Percentiles rank a stretch among this genome's conserved stretches.
phyloP scores from a whole-genome alignment of 2,888 invertebrate species.

The Heliconius charithonia region DNA sequence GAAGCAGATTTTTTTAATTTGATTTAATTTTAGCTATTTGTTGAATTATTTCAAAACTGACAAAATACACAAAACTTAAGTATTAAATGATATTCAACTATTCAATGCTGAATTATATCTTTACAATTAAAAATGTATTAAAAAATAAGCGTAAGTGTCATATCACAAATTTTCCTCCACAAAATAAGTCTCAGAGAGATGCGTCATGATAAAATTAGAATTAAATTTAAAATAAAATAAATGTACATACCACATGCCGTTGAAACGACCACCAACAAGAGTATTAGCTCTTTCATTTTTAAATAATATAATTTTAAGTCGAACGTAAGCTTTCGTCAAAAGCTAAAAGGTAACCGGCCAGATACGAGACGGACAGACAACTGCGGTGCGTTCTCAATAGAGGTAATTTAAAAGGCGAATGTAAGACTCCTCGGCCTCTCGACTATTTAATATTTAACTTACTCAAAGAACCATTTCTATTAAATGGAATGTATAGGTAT shows the following conservation, averaged over 20 bases:
- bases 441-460: neutral
- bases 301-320: neutral
- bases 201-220: neutral
- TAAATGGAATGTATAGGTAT: too few relatives aligned
- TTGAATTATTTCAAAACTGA: neutral
- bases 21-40: neutral
- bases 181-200: neutral
- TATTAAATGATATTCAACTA: neutral
- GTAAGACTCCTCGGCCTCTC: conserved; percentile 4
- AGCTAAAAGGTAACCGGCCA: conserved; percentile 29
- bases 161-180: neutral
- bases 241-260: conserved; percentile 49
- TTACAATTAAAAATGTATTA: too few relatives aligned
- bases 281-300: conserved; percentile 45
- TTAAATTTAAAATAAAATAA: neutral
- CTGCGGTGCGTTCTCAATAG: conserved; percentile 31
- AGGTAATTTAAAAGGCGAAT: conserved; percentile 37
- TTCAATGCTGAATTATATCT: too few relatives aligned
- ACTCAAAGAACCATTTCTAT: neutral
- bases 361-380: conserved; percentile 27
- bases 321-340: neutral
- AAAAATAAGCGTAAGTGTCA: neutral
- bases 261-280: conserved; percentile 43
- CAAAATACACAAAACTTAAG: neutral
- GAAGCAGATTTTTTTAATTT: too few relatives aligned